Conservation (phyloP, 2,888 invertebrate species). For the Rotaria magnacalcarata region DNA sequence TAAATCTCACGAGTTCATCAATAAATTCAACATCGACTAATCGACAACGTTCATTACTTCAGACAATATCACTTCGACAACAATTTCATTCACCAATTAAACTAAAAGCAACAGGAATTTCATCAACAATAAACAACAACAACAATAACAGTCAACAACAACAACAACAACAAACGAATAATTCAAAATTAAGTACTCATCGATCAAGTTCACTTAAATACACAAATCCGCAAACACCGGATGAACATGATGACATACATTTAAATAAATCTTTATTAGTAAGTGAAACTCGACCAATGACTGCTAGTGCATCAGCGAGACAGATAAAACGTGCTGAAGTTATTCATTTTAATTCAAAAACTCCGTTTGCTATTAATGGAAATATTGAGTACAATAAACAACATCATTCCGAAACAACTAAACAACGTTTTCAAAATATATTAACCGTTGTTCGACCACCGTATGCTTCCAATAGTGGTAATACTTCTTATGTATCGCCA, state of each 20-base stretch:
- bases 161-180: neutral
- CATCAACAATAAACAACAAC: neutral
- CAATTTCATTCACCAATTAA: neutral
- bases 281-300: neutral
- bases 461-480: neutral
- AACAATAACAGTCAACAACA: neutral
- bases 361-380: neutral
- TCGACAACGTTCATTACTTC: neutral
- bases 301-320: neutral
- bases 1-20: neutral
- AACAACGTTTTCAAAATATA: conserved; percentile 7
- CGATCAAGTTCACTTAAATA: neutral
- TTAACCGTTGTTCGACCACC: conserved; percentile 17
- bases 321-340: neutral
- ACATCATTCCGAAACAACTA: neutral
- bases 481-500: neutral
- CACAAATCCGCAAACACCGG: neutral
- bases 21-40: neutral
- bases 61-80: neutral
- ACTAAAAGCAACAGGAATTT: neutral
- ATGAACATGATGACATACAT: neutral
- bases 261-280: neutral
- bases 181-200: neutral
- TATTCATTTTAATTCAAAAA: conserved; percentile 1
- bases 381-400: neutral